Base-by-base conservation (phyloP, 1,140 invertebrate species). In the Scaptomyza hsui region DNA sequence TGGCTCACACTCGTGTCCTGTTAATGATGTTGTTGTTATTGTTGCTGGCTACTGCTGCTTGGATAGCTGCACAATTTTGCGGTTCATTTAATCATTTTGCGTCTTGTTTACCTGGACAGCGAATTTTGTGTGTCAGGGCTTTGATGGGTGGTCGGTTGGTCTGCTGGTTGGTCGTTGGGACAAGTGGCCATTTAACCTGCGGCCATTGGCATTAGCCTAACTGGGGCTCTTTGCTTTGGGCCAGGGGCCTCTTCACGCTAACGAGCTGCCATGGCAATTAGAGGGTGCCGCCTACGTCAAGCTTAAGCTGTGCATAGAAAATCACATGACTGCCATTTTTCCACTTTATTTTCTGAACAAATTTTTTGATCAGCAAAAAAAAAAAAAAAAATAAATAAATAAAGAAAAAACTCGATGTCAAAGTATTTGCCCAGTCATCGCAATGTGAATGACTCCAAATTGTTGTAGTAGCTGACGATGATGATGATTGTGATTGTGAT, bases 201-300 rank as follows among this genome's bases (percentile, higher is more conserved):
- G 81, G 62, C 76, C 73, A 86, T 70, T 78, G 81, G 81, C 73
- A 81, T 81, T 83, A 75, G 52, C 37, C 47, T 4, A 18, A 19
- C 26, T n/a, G 42, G 10, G 42, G n/a, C 26, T 29, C 26, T 21
- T 57, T 12, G 29, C 16, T 67, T 52, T 3, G 24, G 32, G 44
- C 68, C 63, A 55, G 57, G 26, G 26, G 26, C 26, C 76, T 39
- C 75, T 81, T 72, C 67, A 80, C 39, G 72, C 69, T 89, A 78
- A 88, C 82, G 82, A 88, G 82, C 82, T 78, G 83, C 82, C 75
- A 78, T 82, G 78, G 82, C 78, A 88, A 88, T 88, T 88, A 88
- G 52, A 70, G 77, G 32, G 45, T 60, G 42, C 29, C 21, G 13
- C 13, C 41, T n/a, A 16, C 9, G 26, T n/a, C n/a, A n/a, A 55